Percentiles rank a stretch among this genome's conserved stretches.
Evolutionary conservation across 2,888 invertebrate species (phyloP).

Genomic region (Drosophila planitibia): DNA sequence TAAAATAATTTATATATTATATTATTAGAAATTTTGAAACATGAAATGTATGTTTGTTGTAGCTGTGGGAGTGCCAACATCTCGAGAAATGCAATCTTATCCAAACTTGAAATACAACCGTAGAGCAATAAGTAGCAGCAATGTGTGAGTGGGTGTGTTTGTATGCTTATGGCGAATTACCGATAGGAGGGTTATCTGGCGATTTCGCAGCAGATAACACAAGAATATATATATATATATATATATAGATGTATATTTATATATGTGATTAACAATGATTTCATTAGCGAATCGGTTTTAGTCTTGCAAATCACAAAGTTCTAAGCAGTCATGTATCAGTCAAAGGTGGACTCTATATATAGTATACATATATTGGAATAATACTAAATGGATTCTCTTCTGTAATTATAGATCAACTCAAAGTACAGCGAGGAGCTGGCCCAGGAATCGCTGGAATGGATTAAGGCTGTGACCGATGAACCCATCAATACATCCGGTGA

Average conservation of each 20-base stretch:
- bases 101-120: conserved; percentile 48
- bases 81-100: conserved; percentile 65
- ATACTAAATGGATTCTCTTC: neutral
- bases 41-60: neutral
- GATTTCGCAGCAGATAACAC: conserved; percentile 51
- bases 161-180: conserved; percentile 56
- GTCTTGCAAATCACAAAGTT: conserved; percentile 32
- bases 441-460: conserved; percentile 96
- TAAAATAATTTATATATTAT: neutral
- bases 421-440: conserved; percentile 98
- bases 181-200: conserved; percentile 62
- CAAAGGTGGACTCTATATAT: conserved; percentile 52
- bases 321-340: conserved; percentile 53
- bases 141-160: conserved; percentile 12
- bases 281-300: conserved; percentile 32
- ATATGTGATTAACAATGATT: conserved; percentile 38
- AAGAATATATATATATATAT: conserved; percentile 29
- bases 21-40: neutral
- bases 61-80: conserved; percentile 1
- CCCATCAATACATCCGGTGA: conserved; percentile 94
- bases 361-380: neutral
- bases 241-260: conserved; percentile 6
- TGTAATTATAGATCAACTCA: conserved; percentile 92
- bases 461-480: conserved; percentile 93
- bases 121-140: conserved; percentile 1